Conservation (phyloP, 2,113 vertebrate genomes). For the Crotalus helleri region DNA sequence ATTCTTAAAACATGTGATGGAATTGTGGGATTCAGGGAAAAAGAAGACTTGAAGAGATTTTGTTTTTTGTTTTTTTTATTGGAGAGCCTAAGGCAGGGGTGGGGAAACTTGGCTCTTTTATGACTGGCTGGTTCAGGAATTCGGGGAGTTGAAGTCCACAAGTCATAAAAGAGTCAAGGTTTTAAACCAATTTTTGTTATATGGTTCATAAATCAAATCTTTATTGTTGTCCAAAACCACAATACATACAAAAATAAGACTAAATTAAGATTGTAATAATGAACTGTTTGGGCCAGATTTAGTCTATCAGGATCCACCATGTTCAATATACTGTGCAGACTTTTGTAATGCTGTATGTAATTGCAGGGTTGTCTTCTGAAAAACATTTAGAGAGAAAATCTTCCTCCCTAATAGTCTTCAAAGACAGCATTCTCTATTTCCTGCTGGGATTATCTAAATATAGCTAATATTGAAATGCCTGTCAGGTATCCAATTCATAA, state of each 20-base stretch:
- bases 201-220: not conserved
- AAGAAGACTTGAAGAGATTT: not conserved
- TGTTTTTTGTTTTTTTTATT: not conserved
- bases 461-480: slow-evolving; percentile 41
- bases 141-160: too few relatives aligned
- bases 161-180: too few relatives aligned
- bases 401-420: slow-evolving; percentile 35
- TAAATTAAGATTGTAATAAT: not conserved
- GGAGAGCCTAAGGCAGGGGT: not conserved
- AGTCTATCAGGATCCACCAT: not conserved
- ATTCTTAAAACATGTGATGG: not conserved
- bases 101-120: too few relatives aligned
- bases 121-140: too few relatives aligned
- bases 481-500: slow-evolving; percentile 53
- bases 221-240: not conserved
- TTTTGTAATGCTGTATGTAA: not conserved
- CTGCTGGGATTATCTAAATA: slow-evolving; percentile 50
- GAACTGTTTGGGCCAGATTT: not conserved
- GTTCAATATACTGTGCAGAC: not conserved
- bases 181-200: not conserved
- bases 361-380: not conserved
- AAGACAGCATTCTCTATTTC: slow-evolving; percentile 39
- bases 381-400: slow-evolving; percentile 31
- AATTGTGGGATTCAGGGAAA: not conserved
- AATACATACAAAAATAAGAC: not conserved